phyloP scores from a whole-genome alignment of 2,797 vertebrate species.

The Muscicapa comitata region DNA sequence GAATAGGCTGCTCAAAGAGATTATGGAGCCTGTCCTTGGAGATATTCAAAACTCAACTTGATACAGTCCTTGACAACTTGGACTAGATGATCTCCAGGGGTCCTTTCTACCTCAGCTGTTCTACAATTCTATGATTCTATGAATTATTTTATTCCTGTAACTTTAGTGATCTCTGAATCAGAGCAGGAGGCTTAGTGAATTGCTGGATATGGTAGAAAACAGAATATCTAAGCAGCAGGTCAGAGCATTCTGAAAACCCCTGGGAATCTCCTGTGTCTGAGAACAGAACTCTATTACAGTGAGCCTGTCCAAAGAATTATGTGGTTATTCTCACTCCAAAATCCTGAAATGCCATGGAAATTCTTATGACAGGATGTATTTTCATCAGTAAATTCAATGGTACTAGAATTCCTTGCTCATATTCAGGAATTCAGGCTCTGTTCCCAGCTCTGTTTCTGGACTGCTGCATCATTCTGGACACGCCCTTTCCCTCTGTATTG shows the following conservation, averaged over 20 bases:
- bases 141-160: conserved; percentile 28
- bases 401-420: neutral
- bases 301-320: neutral
- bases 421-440: neutral
- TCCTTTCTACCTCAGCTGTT: neutral
- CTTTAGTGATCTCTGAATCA: neutral
- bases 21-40: neutral
- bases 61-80: neutral
- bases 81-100: neutral
- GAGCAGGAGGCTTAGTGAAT: neutral
- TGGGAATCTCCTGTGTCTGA: neutral
- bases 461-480: neutral
- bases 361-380: neutral
- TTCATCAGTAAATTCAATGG: neutral
- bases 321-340: neutral
- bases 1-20: neutral
- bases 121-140: neutral
- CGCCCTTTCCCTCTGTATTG: neutral
- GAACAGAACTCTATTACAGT: neutral
- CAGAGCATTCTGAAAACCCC: neutral
- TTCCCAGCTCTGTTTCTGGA: neutral
- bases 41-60: neutral
- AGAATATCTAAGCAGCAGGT: neutral
- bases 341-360: neutral
- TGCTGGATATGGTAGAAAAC: neutral